Conservation (phyloP, 2,888 invertebrate species). For the Rapana venosa region DNA sequence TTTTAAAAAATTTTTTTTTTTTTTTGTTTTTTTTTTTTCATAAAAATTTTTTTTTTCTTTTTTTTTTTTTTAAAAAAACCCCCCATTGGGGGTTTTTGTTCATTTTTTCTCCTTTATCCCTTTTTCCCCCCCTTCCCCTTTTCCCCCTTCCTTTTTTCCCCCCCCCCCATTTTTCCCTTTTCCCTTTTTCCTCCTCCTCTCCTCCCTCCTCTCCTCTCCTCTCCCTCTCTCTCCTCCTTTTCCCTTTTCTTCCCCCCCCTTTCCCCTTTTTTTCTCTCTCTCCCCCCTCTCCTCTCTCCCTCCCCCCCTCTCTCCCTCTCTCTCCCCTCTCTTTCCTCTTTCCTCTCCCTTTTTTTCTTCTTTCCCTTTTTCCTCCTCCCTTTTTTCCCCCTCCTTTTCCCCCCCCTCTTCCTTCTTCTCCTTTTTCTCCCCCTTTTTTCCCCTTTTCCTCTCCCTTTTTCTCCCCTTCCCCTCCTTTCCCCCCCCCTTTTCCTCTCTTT, state of each 20-base stretch:
- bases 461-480: not conserved
- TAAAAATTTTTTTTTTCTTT: too few relatives aligned
- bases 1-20: too few relatives aligned
- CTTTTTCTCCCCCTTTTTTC: not conserved
- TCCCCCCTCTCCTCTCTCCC: not conserved
- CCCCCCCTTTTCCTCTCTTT: not conserved
- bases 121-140: too few relatives aligned
- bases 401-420: not conserved
- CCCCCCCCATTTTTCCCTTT: not conserved
- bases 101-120: too few relatives aligned
- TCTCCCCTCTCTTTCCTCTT: not conserved
- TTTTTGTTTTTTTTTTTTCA: too few relatives aligned
- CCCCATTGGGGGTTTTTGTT: too few relatives aligned
- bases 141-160: too few relatives aligned
- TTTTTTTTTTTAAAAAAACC: too few relatives aligned
- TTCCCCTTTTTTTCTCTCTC: not conserved
- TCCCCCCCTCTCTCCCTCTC: not conserved
- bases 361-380: not conserved
- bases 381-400: not conserved
- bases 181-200: not conserved
- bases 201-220: not conserved
- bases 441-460: not conserved
- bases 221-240: not conserved
- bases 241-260: not conserved
- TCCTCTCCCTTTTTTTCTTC: not conserved